Percentiles rank a stretch among this genome's conserved stretches.
Evolutionary conservation across 2,888 invertebrate species (phyloP).

Genomic region (Crocallis elinguaria): DNA sequence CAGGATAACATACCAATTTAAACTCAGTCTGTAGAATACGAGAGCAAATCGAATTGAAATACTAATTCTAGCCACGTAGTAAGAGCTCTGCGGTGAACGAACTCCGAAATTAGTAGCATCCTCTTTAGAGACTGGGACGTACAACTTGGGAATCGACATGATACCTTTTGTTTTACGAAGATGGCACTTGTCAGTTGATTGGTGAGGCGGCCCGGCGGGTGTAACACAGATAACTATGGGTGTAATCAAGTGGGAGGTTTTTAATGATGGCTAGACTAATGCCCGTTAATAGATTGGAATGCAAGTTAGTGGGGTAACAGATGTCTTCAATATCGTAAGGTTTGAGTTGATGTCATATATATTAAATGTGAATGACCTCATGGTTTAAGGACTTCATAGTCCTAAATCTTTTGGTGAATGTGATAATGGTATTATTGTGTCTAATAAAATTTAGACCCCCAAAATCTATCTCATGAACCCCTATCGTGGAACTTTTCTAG

Average conservation of each 20-base stretch:
- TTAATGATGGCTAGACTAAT: background rate
- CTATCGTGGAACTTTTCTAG: too few species aligned
- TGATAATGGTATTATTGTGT: too few species aligned
- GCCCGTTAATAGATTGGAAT: background rate
- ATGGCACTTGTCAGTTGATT: constrained; percentile 25
- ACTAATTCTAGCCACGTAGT: constrained; percentile 40
- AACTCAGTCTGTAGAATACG: constrained; percentile 7
- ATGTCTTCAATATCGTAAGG: too few species aligned
- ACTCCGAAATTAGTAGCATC: constrained; percentile 58
- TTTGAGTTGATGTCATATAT: too few species aligned
- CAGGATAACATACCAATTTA: too few species aligned
- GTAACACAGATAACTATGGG: too few species aligned
- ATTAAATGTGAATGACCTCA: too few species aligned
- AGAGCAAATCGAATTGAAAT: constrained; percentile 12
- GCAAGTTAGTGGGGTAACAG: background rate
- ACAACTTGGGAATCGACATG: constrained; percentile 46
- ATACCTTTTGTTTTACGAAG: constrained; percentile 49
- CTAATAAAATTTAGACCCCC: too few species aligned
- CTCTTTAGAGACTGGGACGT: constrained; percentile 46
- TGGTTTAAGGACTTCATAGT: too few species aligned
- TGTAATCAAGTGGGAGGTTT: constrained; percentile 5
- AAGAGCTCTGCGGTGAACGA: constrained; percentile 47
- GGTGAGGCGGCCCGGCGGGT: constrained; percentile 22
- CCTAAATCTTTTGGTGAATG: too few species aligned
- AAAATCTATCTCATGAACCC: too few species aligned